phyloP scores from a whole-genome alignment of 1,140 invertebrate genomes.

The Chymomyza costata region DNA sequence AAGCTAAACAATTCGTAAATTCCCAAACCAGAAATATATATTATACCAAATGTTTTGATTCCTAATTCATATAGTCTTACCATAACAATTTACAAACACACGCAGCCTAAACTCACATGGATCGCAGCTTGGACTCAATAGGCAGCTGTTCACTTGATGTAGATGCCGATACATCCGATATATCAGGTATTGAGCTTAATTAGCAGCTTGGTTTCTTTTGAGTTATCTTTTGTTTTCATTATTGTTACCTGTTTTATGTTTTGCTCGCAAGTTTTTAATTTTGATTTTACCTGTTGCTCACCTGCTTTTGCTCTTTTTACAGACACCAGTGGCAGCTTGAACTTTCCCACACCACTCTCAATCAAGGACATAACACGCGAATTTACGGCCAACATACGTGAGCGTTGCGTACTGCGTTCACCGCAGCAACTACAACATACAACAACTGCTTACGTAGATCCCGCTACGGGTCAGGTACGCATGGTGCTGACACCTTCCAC shows the following conservation, averaged over 20 bases:
- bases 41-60: background rate
- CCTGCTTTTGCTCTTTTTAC: constrained; percentile 23
- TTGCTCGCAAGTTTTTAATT: constrained; percentile 6
- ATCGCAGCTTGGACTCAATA: constrained; percentile 83
- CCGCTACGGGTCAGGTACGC: constrained; percentile 39
- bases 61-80: background rate
- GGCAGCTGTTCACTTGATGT: constrained; percentile 89
- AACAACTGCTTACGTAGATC: constrained; percentile 32
- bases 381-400: constrained; percentile 78
- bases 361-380: constrained; percentile 78
- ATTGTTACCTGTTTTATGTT: constrained; percentile 17
- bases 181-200: constrained; percentile 82
- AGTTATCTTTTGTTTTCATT: constrained; percentile 9
- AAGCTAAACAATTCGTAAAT: constrained; percentile 6
- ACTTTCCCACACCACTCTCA: constrained; percentile 77
- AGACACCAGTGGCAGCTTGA: constrained; percentile 77
- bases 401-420: constrained; percentile 67
- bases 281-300: constrained; percentile 1
- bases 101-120: constrained; percentile 76
- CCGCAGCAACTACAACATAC: constrained; percentile 35
- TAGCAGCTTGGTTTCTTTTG: background rate
- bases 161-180: constrained; percentile 85
- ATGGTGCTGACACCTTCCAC: constrained; percentile 54
- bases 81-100: constrained; percentile 4
- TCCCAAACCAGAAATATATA: too few relatives aligned